phyloP scores from a whole-genome alignment of 1,140 invertebrate genomes.

The Pogonognathellus flavescens region DNA sequence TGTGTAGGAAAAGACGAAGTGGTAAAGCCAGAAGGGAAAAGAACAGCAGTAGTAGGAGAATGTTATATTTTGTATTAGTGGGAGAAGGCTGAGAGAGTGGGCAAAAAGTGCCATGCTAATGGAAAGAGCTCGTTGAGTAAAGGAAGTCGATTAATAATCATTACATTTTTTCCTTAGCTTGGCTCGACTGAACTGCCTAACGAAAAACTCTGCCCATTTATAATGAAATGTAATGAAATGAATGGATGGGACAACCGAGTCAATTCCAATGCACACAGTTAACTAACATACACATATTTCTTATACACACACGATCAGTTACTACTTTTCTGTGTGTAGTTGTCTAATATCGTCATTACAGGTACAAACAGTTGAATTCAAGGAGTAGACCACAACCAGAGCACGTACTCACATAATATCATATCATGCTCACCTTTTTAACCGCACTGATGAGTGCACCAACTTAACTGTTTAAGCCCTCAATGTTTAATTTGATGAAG shows the following conservation, averaged over 20 bases:
- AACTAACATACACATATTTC: background rate
- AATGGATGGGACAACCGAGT: slow-evolving; percentile 41
- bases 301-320: background rate
- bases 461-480: slow-evolving; percentile 34
- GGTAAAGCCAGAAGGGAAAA: no score
- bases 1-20: no score
- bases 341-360: background rate
- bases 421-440: slow-evolving; percentile 44
- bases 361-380: slow-evolving; percentile 8
- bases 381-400: slow-evolving; percentile 25
- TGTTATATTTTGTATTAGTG: background rate
- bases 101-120: slow-evolving; percentile 51
- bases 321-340: background rate
- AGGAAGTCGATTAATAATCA: slow-evolving; percentile 55
- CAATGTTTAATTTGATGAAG: slow-evolving; percentile 29
- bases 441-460: slow-evolving; percentile 18
- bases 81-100: background rate
- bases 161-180: slow-evolving; percentile 44
- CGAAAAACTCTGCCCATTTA: slow-evolving; percentile 50
- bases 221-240: slow-evolving; percentile 46
- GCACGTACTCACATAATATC: slow-evolving; percentile 44
- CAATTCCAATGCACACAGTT: slow-evolving; percentile 1
- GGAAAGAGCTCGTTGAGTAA: slow-evolving; percentile 52
- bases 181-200: background rate
- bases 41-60: background rate